Conservation (phyloP, 2,113 vertebrate genomes). For the Alosa alosa region DNA sequence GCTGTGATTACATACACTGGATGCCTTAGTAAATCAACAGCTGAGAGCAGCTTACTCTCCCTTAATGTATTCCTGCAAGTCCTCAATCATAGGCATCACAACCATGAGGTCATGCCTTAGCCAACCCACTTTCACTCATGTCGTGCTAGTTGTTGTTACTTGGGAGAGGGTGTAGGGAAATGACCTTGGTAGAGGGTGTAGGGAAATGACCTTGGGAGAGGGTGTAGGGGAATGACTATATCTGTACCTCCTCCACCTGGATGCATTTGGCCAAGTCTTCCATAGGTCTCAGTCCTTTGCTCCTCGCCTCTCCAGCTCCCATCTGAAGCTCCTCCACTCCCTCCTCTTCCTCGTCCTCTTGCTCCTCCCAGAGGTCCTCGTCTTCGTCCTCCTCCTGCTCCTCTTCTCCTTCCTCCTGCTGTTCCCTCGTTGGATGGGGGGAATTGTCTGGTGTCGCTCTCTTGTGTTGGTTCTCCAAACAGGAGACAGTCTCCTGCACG, state of each 20-base stretch:
- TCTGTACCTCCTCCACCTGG: conserved; percentile 81
- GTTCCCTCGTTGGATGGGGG: conserved; percentile 17
- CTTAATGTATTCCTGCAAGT: not conserved
- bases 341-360: conserved; percentile 59
- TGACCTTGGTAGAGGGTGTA: too few species aligned
- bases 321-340: conserved; percentile 58
- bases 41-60: not conserved
- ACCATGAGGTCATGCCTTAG: not conserved
- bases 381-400: conserved; percentile 58
- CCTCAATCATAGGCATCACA: not conserved
- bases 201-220: too few species aligned
- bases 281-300: conserved; percentile 71
- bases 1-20: not conserved
- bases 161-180: too few species aligned
- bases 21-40: not conserved
- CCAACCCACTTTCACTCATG: not conserved
- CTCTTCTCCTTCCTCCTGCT: conserved; percentile 33
- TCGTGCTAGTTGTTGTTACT: too few species aligned
- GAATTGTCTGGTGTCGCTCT: not conserved
- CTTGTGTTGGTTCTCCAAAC: not conserved
- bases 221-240: not conserved
- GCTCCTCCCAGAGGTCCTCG: conserved; percentile 51
- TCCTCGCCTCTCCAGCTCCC: not conserved
- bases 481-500: not conserved
- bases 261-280: conserved; percentile 89